Conservation (phyloP, 2,113 vertebrate species). For the Clarias macrocephalus region DNA sequence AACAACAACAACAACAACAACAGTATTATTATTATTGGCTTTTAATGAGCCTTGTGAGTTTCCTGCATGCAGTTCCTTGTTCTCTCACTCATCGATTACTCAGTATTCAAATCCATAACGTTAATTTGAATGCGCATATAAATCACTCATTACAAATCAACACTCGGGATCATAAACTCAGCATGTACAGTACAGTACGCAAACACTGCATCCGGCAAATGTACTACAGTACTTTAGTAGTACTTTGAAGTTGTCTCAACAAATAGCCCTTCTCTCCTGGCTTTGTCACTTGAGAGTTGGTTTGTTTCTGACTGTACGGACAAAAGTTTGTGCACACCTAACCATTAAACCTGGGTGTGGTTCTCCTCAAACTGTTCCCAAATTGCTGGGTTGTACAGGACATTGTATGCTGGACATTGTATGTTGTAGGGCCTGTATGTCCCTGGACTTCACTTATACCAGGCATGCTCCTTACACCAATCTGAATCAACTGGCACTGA, state of each 20-base stretch:
- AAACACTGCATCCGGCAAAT: background rate
- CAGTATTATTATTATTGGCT: background rate
- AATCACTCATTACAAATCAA: background rate
- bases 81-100: background rate
- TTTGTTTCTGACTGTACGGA: slow-evolving; percentile 16
- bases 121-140: background rate
- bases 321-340: background rate
- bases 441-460: background rate
- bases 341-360: background rate
- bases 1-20: too few species aligned
- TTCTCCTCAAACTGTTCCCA: background rate
- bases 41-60: background rate
- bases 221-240: background rate
- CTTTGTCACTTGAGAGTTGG: background rate
- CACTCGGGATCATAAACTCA: background rate
- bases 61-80: background rate
- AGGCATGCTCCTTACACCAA: background rate
- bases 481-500: too few species aligned
- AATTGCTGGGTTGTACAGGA: background rate
- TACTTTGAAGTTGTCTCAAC: too few species aligned
- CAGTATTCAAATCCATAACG: background rate
- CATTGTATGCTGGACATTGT: too few species aligned
- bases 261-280: background rate
- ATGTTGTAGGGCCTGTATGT: background rate
- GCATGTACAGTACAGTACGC: too few species aligned